Conservation (phyloP, 2,113 vertebrate genomes). For the Donacobius atricapilla region DNA sequence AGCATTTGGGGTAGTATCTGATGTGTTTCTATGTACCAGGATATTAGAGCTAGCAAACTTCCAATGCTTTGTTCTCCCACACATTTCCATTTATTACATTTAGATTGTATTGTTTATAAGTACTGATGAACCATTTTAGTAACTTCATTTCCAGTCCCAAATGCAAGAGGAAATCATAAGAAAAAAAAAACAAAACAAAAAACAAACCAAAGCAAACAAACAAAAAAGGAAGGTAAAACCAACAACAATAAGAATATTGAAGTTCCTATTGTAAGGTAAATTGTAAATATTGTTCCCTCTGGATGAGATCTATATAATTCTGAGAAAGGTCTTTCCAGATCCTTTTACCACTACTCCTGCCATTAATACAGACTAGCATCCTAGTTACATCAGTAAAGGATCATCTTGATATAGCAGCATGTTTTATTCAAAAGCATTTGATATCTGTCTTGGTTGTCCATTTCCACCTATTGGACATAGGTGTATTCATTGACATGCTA, state of each 20-base stretch:
- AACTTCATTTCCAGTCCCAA: slow-evolving; percentile 2
- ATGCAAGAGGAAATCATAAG: neutral
- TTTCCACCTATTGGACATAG: neutral
- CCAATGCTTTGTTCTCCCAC: neutral
- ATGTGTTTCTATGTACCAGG: neutral
- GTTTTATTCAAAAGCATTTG: slow-evolving; percentile 40
- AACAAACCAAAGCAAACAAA: no score
- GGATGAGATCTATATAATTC: neutral
- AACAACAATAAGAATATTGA: neutral
- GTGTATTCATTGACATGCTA: neutral
- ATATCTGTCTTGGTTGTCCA: neutral
- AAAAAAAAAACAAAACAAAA: no score
- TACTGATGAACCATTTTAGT: neutral
- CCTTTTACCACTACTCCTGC: neutral
- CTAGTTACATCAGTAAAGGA: slow-evolving; percentile 3
- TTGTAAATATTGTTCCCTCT: slow-evolving; percentile 28
- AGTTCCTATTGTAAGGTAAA: neutral
- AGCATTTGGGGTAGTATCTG: neutral
- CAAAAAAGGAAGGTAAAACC: rapidly evolving
- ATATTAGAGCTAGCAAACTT: neutral
- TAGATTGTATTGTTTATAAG: neutral
- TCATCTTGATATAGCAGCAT: slow-evolving; percentile 50
- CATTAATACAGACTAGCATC: slow-evolving; percentile 16
- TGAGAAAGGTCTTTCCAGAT: neutral
- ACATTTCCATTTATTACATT: neutral